Evolutionary conservation across 2,113 vertebrate genomes (phyloP).

Genomic region (Lates calcarifer): DNA sequence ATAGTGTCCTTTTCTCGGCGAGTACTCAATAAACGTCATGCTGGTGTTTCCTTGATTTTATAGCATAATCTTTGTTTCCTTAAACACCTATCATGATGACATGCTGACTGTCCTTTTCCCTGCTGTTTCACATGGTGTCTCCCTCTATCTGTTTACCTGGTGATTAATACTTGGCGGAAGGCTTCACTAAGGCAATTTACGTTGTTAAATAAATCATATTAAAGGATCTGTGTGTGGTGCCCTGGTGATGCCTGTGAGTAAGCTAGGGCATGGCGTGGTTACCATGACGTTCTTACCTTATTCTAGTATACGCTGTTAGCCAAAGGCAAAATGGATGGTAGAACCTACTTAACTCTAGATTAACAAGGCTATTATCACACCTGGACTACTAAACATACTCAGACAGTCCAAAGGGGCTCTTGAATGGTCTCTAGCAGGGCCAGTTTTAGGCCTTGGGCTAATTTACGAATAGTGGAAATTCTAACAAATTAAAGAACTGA

Average conservation of each 20-base stretch:
- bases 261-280: background rate
- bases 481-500: background rate
- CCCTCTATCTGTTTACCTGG: background rate
- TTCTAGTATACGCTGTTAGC: slow-evolving; percentile 18
- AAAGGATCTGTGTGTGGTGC: slow-evolving; percentile 65
- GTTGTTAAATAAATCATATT: slow-evolving; percentile 68
- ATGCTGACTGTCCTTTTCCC: background rate
- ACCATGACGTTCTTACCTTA: slow-evolving; percentile 2
- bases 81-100: background rate
- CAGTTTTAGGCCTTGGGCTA: background rate
- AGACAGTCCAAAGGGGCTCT: background rate
- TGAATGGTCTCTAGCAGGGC: background rate
- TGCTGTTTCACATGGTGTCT: background rate
- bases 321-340: background rate
- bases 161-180: slow-evolving; percentile 25
- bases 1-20: too few relatives aligned
- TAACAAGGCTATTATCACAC: slow-evolving; percentile 3
- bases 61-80: background rate
- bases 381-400: slow-evolving; percentile 6
- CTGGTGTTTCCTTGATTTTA: background rate
- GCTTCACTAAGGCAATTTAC: slow-evolving; percentile 50
- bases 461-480: background rate
- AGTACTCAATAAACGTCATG: too few relatives aligned
- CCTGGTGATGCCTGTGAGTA: slow-evolving; percentile 23
- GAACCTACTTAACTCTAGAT: slow-evolving; percentile 22